Base-by-base conservation (phyloP, 92 coral and sea anemone genomes). In the Meandrina meandrites region DNA sequence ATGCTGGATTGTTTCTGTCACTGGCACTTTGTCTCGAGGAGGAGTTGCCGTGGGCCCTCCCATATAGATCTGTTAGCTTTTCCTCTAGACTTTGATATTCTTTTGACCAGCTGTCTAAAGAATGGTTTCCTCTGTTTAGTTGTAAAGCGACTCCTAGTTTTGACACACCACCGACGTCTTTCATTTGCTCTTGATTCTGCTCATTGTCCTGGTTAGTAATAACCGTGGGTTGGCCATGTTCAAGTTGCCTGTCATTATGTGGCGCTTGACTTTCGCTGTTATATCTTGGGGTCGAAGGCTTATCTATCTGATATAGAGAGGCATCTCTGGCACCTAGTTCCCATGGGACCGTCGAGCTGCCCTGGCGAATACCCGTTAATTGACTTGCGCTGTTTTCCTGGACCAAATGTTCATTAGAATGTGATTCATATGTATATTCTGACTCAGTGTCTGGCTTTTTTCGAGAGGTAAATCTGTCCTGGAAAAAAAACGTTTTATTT, bases 31-130 rank as follows among this genome's bases (percentile, higher is more conserved):
- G 58, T 28, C 11, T 53, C 8, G 68, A 69, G 48, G 66, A 45
- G 34, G 82, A 0, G 35, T 32, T 64, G 0, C 53, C 40, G 2
- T 32, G 82, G 30, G 83, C 24, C 47, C 66, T 18, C 32, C 53
- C 36, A 35, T 64, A 77, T 34, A 85, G 31, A 7, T 76, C 77
- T 32, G 12, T 76, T 7, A 85, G 64, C 22, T 85, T 85, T 15
- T 42, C 68, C 5, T 62, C 27, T 19, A 85, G 76, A 35, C 76
- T 76, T 19, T 76, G 68, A 62, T 85, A 85, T 50, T 85, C 83
- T 67, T 36, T 18, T 22, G 82, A 51, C 88, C 88, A 85, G 40
- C 77, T 85, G 35, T 19, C 34, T 30, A 85, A 78, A 77, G 75
- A 30, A 4, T 8, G 14, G 53, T 60, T 57, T 15, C 28, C 62